These are phyloP conservation scores for Noctua comes DNA, from an alignment of 2,888 invertebrate genomes.

Conservation along the genomic window DNA sequence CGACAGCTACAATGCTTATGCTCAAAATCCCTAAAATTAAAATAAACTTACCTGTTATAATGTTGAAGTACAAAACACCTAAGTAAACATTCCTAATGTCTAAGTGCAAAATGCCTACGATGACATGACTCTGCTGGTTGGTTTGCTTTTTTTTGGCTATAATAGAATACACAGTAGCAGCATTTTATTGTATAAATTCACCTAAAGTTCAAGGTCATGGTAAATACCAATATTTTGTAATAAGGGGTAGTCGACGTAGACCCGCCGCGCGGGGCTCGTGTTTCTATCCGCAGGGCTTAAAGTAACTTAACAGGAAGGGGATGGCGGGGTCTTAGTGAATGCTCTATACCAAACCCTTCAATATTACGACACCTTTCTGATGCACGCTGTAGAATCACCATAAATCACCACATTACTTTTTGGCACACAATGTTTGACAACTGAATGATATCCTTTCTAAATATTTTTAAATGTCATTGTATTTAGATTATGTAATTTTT, in stretches of 20 bases:
- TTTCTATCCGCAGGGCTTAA: no score
- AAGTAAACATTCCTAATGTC: no score
- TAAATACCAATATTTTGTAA: no score
- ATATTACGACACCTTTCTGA: not conserved
- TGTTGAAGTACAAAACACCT: not conserved
- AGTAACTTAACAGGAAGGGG: not conserved
- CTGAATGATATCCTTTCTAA: constrained; percentile 1
- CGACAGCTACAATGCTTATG: not conserved
- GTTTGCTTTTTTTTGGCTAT: not conserved
- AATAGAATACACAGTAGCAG: not conserved
- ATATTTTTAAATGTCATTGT: not conserved
- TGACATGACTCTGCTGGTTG: not conserved
- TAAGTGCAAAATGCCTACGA: not conserved
- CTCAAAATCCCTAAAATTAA: no score
- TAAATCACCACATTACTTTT: not conserved
- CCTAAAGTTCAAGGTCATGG: no score
- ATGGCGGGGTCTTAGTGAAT: not conserved
- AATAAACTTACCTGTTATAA: not conserved
- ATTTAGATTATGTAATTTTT: not conserved
- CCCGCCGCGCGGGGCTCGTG: no score
- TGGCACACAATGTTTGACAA: not conserved
- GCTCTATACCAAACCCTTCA: not conserved
- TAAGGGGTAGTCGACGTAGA: no score
- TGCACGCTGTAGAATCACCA: not conserved
- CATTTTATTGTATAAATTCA: not conserved